Evolutionary conservation across 2,888 invertebrate genomes (phyloP).

Genomic region (Bombylius major): DNA sequence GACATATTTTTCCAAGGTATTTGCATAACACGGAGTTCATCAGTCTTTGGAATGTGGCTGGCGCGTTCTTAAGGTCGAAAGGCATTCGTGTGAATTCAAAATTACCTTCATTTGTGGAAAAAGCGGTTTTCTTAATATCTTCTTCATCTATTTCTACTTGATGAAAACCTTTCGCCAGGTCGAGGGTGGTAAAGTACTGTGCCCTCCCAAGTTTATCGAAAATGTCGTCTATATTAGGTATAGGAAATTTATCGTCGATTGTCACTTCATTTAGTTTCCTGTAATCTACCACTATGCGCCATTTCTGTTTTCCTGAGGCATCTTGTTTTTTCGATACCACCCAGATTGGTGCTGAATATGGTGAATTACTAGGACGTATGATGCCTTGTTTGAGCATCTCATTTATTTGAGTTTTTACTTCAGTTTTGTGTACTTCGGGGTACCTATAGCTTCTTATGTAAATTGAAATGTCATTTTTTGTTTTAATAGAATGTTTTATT

Average conservation of each 20-base stretch:
- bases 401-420: conserved; percentile 17
- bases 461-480: conserved; percentile 5
- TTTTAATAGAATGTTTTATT: conserved; percentile 4
- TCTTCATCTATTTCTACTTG: conserved; percentile 8
- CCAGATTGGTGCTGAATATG: conserved; percentile 14
- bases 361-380: conserved; percentile 10
- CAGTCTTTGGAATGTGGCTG: conserved; percentile 8
- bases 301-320: conserved; percentile 11
- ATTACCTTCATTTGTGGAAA: conserved; percentile 8
- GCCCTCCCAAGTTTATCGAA: too few species aligned
- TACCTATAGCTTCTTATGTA: conserved; percentile 10
- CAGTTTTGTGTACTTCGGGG: conserved; percentile 10
- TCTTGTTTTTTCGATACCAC: conserved; percentile 12
- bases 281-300: conserved; percentile 14
- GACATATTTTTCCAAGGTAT: conserved; percentile 11
- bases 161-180: conserved; percentile 12
- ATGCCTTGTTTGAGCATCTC: conserved; percentile 19
- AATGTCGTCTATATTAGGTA: conserved; percentile 8
- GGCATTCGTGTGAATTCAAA: background rate
- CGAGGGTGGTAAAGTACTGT: conserved; percentile 4
- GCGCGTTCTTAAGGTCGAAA: conserved; percentile 6
- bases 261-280: conserved; percentile 11
- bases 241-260: conserved; percentile 10
- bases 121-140: conserved; percentile 12
- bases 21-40: conserved; percentile 8